Base-by-base conservation (phyloP, 2,113 vertebrate genomes). In the Psettodes erumei region DNA sequence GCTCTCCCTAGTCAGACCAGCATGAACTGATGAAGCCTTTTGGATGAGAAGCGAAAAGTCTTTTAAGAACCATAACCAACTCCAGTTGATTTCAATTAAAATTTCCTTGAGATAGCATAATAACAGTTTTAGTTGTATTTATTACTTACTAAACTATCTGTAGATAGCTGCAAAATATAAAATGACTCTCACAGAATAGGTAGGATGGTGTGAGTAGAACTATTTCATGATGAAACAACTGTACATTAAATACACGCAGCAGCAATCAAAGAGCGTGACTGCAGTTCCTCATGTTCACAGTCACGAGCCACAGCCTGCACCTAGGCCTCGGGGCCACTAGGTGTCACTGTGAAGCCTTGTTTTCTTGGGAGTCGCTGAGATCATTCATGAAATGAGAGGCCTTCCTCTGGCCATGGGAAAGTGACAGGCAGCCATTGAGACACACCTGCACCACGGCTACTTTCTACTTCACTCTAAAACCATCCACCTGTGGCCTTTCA, bases 321-420 rank as follows among this genome's bases (percentile, higher is more conserved):
- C 23, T 75, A 40, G 2, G 10, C 3, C 27, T 47, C 6, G 0
- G 0, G 3, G 12, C 85, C 89, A 78, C 43, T 58, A 62, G 86
- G 68, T 65, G 86, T 75, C 54, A 21, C 82, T 87, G 65, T 69
- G 16, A 59, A 2, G 11, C 54, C 2, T 3, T 5, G 2, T 75
- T 71, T 69, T 56, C 25, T 69, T 72, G 62, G 55, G 64, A 78
- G 56, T 66, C 28, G 43, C 35, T 45, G 71, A 63, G 70, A 61
- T 80, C 83, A 85, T 86, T 88, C 82, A 88, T 83, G 83, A 90
- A 86, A 88, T 64, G 86, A 80, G 80, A 85, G 86, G 87, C 86
- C 88, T 89, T 61, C 28, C 51, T 75, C 61, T 77, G 76, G 60
- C 73, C 80, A 86, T 79, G 85, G 54, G 78, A 86, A 79, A 88